Evolutionary conservation across 2,113 vertebrate genomes (phyloP).

Genomic region (Chlorodrepanis virens): DNA sequence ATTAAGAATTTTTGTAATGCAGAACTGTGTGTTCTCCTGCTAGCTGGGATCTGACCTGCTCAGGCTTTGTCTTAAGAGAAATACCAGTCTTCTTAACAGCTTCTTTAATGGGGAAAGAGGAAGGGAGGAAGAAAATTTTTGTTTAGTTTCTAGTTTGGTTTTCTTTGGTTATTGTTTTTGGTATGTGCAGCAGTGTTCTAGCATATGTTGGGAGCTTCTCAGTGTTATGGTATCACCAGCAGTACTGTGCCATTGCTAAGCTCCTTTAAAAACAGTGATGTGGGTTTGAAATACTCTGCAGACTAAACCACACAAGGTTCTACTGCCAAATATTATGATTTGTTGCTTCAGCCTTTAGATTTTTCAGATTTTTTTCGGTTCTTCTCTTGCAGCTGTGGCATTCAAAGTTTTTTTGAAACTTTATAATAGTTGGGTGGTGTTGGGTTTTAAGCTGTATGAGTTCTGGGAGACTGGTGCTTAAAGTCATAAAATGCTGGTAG

Average conservation of each 20-base stretch:
- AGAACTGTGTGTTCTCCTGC: background rate
- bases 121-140: background rate
- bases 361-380: background rate
- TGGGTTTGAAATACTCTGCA: background rate
- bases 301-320: background rate
- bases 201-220: background rate
- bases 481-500: background rate
- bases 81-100: background rate
- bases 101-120: background rate
- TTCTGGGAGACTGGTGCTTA: background rate
- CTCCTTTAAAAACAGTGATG: background rate
- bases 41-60: background rate
- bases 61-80: background rate
- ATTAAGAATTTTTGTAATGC: background rate
- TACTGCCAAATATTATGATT: background rate
- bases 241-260: background rate
- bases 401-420: background rate
- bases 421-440: background rate
- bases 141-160: background rate
- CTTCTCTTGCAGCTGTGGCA: background rate
- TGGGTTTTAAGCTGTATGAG: background rate
- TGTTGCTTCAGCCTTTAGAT: background rate
- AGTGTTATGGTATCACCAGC: rapidly evolving
- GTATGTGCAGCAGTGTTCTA: rapidly evolving
- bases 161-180: background rate